Evolutionary conservation across 1,140 invertebrate species (phyloP).

Genomic region (Drosophila mayri): DNA sequence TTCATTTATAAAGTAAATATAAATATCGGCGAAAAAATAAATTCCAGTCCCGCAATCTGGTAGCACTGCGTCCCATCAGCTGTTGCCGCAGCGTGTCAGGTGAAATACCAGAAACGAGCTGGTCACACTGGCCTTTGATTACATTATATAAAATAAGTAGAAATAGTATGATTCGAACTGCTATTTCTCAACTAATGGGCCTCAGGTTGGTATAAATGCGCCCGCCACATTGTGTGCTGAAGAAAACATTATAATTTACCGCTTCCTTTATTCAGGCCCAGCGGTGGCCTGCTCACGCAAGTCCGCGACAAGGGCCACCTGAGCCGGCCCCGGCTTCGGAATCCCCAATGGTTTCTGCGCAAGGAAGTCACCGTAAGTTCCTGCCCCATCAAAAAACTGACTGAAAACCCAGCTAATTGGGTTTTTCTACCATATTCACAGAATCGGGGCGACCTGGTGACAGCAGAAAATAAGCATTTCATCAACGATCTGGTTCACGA

Average conservation of each 20-base stretch:
- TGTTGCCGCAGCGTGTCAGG: slow-evolving; percentile 1
- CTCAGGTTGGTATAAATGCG: slow-evolving; percentile 10
- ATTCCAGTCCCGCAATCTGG: neutral
- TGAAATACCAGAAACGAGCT: too few relatives aligned
- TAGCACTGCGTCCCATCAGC: neutral
- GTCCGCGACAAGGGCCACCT: slow-evolving; percentile 79
- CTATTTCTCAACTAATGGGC: slow-evolving; percentile 20
- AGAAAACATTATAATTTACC: neutral
- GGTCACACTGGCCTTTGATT: slow-evolving; percentile 10
- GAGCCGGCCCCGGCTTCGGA: slow-evolving; percentile 85
- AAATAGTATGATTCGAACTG: slow-evolving; percentile 26
- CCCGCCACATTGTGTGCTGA: neutral
- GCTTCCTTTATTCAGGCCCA: slow-evolving; percentile 31
- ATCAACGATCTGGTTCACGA: slow-evolving; percentile 91
- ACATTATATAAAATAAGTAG: slow-evolving; percentile 37
- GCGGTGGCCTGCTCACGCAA: slow-evolving; percentile 69
- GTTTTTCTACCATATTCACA: neutral
- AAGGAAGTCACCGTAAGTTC: slow-evolving; percentile 86
- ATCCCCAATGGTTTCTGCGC: slow-evolving; percentile 87
- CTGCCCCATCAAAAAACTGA: neutral
- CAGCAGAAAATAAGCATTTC: slow-evolving; percentile 92
- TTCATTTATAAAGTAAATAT: neutral
- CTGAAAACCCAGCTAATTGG: neutral
- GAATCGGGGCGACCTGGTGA: slow-evolving; percentile 89
- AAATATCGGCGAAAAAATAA: neutral